These are phyloP conservation scores for Crepidodera aurea DNA, from an alignment of 2,888 invertebrate species.

Conservation along the genomic window DNA sequence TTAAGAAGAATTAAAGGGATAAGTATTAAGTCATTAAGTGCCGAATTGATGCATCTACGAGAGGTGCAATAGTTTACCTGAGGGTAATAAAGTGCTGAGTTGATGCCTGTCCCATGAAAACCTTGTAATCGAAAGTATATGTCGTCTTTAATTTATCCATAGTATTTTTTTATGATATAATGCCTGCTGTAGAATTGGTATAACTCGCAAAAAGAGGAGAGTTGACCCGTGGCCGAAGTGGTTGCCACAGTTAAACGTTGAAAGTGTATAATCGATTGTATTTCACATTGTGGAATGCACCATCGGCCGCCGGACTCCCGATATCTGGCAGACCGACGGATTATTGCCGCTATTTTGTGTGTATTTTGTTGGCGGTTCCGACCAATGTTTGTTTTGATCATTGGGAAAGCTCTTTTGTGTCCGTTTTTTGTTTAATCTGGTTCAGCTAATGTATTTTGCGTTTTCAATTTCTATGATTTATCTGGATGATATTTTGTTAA, in stretches of 20 bases:
- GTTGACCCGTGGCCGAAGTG: conserved; percentile 14
- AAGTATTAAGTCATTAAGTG: too few species aligned
- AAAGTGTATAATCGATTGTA: conserved; percentile 53
- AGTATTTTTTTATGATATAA: neutral
- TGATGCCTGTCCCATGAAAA: too few species aligned
- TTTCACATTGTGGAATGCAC: conserved; percentile 52
- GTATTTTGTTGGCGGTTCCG: conserved; percentile 44
- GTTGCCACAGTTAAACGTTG: conserved; percentile 34
- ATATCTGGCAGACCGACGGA: conserved; percentile 47
- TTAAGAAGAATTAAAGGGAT: too few species aligned
- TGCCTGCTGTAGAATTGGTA: neutral
- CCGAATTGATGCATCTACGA: too few species aligned
- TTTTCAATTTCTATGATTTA: conserved; percentile 40
- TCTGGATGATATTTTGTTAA: conserved; percentile 28
- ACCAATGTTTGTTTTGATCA: conserved; percentile 47
- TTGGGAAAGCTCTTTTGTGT: conserved; percentile 42
- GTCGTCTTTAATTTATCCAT: too few species aligned
- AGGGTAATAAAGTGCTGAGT: too few species aligned
- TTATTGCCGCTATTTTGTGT: conserved; percentile 50
- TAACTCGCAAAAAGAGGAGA: neutral
- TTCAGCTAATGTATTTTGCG: conserved; percentile 46
- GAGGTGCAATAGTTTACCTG: too few species aligned
- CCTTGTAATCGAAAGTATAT: too few species aligned
- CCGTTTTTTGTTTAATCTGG: conserved; percentile 48
- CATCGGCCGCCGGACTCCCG: conserved; percentile 33